phyloP scores from a whole-genome alignment of 2,888 invertebrate genomes.

The Rhingia campestris region DNA sequence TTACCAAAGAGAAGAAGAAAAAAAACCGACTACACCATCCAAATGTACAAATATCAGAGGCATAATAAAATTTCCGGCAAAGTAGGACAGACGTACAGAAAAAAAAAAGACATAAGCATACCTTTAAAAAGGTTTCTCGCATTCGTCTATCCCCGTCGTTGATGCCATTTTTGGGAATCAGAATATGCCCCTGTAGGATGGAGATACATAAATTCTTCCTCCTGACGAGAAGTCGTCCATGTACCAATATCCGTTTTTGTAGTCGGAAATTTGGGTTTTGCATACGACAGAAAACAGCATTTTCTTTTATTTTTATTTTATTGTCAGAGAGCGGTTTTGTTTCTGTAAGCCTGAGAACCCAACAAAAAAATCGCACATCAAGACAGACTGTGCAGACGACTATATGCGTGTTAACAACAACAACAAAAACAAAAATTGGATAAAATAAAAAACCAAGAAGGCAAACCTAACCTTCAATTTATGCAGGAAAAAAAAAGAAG shows the following conservation, averaged over 20 bases:
- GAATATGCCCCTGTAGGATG: constrained; percentile 11
- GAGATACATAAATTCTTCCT: constrained; percentile 46
- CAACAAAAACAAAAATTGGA: constrained; percentile 29
- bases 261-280: constrained; percentile 15
- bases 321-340: constrained; percentile 40
- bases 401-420: not conserved
- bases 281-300: constrained; percentile 22
- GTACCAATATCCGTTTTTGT: constrained; percentile 4
- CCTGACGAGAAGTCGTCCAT: constrained; percentile 2
- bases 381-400: not conserved
- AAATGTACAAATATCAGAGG: constrained; percentile 71
- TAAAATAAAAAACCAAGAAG: constrained; percentile 12
- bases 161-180: constrained; percentile 18
- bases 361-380: constrained; percentile 33
- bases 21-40: constrained; percentile 30
- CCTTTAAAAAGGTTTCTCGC: constrained; percentile 58
- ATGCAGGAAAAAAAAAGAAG: constrained; percentile 8
- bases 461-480: constrained; percentile 24
- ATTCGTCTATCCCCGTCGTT: constrained; percentile 20
- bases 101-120: constrained; percentile 34
- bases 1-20: not conserved
- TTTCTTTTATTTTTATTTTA: constrained; percentile 64
- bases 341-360: constrained; percentile 41
- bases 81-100: constrained; percentile 4
- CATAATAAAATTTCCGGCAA: constrained; percentile 55